Conservation (phyloP, 1,140 invertebrate genomes). For the Drosophila carrolli region DNA sequence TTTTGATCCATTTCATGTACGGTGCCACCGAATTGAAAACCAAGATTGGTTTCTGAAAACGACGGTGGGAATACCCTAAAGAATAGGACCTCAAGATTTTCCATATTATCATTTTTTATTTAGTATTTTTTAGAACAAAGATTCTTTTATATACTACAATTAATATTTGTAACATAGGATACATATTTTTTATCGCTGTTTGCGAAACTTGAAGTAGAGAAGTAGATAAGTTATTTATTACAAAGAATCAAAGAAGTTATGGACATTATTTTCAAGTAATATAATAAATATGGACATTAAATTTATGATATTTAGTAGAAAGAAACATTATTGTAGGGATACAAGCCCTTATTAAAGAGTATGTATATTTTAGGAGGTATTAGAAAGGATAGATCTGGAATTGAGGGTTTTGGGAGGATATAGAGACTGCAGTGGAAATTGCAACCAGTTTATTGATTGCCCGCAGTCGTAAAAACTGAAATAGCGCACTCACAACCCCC, state of each 20-base stretch:
- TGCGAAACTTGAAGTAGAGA: no score
- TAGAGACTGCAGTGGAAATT: background rate
- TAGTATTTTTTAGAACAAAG: no score
- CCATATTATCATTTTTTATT: background rate
- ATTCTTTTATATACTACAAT: no score
- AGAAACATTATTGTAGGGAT: no score
- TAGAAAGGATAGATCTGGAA: background rate
- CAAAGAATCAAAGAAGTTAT: no score
- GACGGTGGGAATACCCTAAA: background rate
- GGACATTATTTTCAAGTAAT: no score
- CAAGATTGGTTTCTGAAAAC: background rate
- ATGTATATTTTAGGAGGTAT: background rate
- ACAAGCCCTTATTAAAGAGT: no score
- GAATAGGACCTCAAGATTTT: background rate
- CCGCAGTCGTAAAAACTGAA: background rate
- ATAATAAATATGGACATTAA: no score
- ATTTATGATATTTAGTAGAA: no score
- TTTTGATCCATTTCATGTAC: conserved; percentile 78
- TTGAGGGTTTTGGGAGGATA: background rate
- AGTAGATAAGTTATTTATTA: no score
- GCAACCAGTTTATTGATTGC: background rate
- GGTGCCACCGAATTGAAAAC: conserved; percentile 50
- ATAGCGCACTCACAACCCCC: background rate
- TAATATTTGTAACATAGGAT: no score
- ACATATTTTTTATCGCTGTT: no score